Evolutionary conservation across 2,888 invertebrate species (phyloP).

Genomic region (Nomada ruficornis): DNA sequence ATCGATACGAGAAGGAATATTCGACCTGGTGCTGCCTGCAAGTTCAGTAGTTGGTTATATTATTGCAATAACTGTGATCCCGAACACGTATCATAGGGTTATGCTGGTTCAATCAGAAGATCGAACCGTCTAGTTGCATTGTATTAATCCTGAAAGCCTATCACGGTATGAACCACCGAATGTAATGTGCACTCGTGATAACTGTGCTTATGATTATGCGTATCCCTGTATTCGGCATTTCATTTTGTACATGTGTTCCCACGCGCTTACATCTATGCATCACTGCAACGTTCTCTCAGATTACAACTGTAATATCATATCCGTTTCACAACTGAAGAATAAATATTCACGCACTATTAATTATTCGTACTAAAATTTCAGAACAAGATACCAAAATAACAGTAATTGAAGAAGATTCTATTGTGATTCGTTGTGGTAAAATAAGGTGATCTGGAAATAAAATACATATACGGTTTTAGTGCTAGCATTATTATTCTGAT

Average conservation of each 20-base stretch:
- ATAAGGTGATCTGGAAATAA: no score
- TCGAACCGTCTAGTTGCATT: slow-evolving; percentile 28
- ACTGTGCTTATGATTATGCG: slow-evolving; percentile 43
- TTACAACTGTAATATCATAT: not conserved
- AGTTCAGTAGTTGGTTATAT: not conserved
- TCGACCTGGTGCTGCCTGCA: no score
- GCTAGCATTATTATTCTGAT: no score
- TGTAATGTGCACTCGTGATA: slow-evolving; percentile 41
- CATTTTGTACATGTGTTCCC: slow-evolving; percentile 10
- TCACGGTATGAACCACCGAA: slow-evolving; percentile 26
- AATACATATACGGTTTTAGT: no score
- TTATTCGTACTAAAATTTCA: not conserved
- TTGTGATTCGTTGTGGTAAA: no score
- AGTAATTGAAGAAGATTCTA: no score
- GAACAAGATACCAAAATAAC: no score
- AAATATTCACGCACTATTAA: no score
- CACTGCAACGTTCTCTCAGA: not conserved
- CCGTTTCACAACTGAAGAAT: no score
- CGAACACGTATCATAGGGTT: slow-evolving; percentile 8
- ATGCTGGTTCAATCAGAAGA: slow-evolving; percentile 43
- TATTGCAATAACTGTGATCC: slow-evolving; percentile 19
- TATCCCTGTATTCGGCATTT: slow-evolving; percentile 13
- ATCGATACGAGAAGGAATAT: not conserved
- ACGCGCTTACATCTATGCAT: not conserved
- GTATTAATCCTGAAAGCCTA: slow-evolving; percentile 51